Evolutionary conservation across 2,797 vertebrate genomes (phyloP).

Genomic region (Alfaro cultratus): DNA sequence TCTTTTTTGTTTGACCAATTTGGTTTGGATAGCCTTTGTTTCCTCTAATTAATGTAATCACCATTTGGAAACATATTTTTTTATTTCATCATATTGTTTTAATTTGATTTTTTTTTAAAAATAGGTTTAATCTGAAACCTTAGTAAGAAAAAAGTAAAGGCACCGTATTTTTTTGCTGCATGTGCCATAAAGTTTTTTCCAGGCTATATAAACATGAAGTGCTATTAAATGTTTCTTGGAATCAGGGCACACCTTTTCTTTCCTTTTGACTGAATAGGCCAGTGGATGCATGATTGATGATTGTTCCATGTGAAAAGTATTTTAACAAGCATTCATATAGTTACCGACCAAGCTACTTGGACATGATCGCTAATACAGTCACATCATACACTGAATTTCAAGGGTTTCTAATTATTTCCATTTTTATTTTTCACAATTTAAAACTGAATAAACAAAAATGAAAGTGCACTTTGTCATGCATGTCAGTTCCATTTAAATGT

Average conservation of each 20-base stretch:
- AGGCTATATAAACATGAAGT: neutral
- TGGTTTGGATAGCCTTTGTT: neutral
- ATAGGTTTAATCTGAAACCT: neutral
- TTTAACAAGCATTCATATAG: neutral
- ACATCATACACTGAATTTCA: neutral
- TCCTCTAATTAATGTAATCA: neutral
- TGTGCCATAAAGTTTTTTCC: slow-evolving; percentile 2
- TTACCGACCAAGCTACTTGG: neutral
- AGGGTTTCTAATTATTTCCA: neutral
- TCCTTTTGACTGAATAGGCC: neutral
- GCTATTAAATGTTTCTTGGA: slow-evolving; percentile 4
- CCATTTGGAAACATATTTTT: neutral
- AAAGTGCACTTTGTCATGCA: neutral
- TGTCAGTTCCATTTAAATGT: neutral
- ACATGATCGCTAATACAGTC: neutral
- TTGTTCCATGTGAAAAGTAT: neutral
- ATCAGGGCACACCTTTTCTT: no score
- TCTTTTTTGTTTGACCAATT: neutral
- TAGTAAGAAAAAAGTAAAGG: neutral
- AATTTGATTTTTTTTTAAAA: neutral
- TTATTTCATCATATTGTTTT: neutral
- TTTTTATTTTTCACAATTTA: neutral
- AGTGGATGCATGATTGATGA: neutral
- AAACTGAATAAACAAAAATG: neutral
- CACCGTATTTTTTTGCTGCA: neutral